These are phyloP conservation scores for Lampris incognitus DNA, from an alignment of 2,113 vertebrate species.

Conservation along the genomic window DNA sequence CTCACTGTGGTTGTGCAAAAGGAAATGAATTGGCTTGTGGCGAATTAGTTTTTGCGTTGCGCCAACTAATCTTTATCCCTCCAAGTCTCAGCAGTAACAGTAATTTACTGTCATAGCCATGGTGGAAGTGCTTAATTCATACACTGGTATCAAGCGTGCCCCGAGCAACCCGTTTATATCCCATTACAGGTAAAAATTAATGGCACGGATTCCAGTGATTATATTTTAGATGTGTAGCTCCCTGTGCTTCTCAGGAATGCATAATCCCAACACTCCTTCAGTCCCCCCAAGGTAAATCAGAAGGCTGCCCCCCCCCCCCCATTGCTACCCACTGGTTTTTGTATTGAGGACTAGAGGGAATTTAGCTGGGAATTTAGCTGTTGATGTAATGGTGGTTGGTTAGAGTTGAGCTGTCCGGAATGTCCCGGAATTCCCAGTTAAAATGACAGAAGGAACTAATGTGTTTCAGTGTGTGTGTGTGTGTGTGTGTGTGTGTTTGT, in stretches of 20 bases:
- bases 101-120: slow-evolving; percentile 10
- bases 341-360: slow-evolving; percentile 29
- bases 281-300: slow-evolving; percentile 52
- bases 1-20: slow-evolving; percentile 16
- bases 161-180: slow-evolving; percentile 57
- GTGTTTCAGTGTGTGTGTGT: not conserved
- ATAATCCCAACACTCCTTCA: slow-evolving; percentile 43
- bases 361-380: not conserved
- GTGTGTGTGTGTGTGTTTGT: slow-evolving; percentile 12
- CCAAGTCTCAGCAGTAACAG: not conserved
- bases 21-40: too few species aligned
- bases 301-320: slow-evolving; percentile 21
- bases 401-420: slow-evolving; percentile 38
- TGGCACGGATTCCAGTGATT: slow-evolving; percentile 43
- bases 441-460: not conserved
- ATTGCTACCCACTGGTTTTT: slow-evolving; percentile 33
- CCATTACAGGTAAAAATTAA: slow-evolving; percentile 58
- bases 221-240: slow-evolving; percentile 34
- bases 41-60: too few species aligned
- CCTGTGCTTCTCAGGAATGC: slow-evolving; percentile 44
- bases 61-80: too few species aligned
- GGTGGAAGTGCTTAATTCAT: slow-evolving; percentile 20
- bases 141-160: slow-evolving; percentile 29
- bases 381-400: slow-evolving; percentile 17
- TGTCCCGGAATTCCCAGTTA: slow-evolving; percentile 24